Percentiles rank a stretch among this genome's conserved stretches.
phyloP scores from a whole-genome alignment of 2,113 vertebrate species.

The Hemichromis elongatus region DNA sequence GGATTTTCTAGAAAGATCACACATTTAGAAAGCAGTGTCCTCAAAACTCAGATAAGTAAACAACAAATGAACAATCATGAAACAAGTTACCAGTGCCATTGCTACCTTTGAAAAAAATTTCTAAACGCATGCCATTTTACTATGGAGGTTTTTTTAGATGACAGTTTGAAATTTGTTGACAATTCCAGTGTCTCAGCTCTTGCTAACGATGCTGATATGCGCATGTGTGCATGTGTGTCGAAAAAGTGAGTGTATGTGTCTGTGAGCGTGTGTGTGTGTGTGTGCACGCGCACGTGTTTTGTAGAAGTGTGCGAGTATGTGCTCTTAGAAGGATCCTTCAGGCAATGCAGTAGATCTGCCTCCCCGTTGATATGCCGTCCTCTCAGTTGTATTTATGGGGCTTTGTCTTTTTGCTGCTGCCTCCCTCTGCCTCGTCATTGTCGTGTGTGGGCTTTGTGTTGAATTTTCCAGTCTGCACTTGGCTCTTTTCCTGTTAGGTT shows the following conservation, averaged over 20 bases:
- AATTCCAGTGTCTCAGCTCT: conserved; percentile 61
- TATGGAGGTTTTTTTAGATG: conserved; percentile 66
- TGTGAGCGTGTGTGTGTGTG: conserved; percentile 18
- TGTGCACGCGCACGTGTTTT: conserved; percentile 21
- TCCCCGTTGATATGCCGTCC: conserved; percentile 41
- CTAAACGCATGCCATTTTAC: conserved; percentile 78
- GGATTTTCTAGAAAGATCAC: conserved; percentile 73
- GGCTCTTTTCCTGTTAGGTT: conserved; percentile 59
- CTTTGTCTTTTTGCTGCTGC: conserved; percentile 64
- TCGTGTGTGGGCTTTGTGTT: conserved; percentile 51
- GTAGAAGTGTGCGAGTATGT: conserved; percentile 61
- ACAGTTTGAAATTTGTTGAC: conserved; percentile 53
- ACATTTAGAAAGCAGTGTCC: conserved; percentile 75
- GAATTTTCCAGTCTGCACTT: conserved; percentile 48
- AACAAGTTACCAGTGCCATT: conserved; percentile 73
- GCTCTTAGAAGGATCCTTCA: conserved; percentile 68
- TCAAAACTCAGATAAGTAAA: conserved; percentile 69
- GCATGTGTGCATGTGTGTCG: conserved; percentile 11
- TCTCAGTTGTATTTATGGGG: conserved; percentile 64
- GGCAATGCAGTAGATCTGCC: conserved; percentile 58
- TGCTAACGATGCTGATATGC: conserved; percentile 51
- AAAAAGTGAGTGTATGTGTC: conserved; percentile 10
- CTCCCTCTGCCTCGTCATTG: conserved; percentile 58
- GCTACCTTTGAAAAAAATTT: conserved; percentile 69
- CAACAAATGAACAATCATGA: conserved; percentile 71